Conservation (phyloP, 2,888 invertebrate species). For the Cosmorhoe ocellata region DNA sequence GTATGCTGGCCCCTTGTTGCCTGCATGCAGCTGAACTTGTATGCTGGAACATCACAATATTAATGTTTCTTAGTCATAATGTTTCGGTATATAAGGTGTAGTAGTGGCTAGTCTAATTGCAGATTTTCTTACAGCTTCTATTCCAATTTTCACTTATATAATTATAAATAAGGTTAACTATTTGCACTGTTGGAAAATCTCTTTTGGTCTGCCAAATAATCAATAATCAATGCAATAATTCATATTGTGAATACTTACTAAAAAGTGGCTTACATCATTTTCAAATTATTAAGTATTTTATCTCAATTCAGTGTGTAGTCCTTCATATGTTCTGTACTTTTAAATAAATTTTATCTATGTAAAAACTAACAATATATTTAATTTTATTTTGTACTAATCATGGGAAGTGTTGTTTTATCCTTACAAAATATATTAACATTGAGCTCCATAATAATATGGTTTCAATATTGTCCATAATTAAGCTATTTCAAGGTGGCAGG, state of each 20-base stretch:
- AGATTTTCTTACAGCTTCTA: slow-evolving; percentile 83
- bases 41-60: slow-evolving; percentile 80
- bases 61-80: slow-evolving; percentile 77
- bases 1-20: slow-evolving; percentile 78
- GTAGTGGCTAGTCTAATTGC: slow-evolving; percentile 81
- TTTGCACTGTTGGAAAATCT: slow-evolving; percentile 83
- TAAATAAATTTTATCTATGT: slow-evolving; percentile 81
- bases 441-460: slow-evolving; percentile 79
- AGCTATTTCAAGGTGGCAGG: slow-evolving; percentile 22
- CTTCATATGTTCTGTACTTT: slow-evolving; percentile 82
- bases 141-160: slow-evolving; percentile 78
- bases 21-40: slow-evolving; percentile 80
- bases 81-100: slow-evolving; percentile 81
- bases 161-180: slow-evolving; percentile 74
- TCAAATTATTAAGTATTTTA: slow-evolving; percentile 81
- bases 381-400: slow-evolving; percentile 83
- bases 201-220: slow-evolving; percentile 82
- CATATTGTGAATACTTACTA: slow-evolving; percentile 81
- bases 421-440: slow-evolving; percentile 83
- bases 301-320: slow-evolving; percentile 82
- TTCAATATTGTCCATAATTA: slow-evolving; percentile 61
- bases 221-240: slow-evolving; percentile 79
- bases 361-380: slow-evolving; percentile 83
- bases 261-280: slow-evolving; percentile 80
- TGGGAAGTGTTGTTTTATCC: slow-evolving; percentile 83